Conservation (phyloP, 2,113 vertebrate genomes). For the Peromyscus californicus region DNA sequence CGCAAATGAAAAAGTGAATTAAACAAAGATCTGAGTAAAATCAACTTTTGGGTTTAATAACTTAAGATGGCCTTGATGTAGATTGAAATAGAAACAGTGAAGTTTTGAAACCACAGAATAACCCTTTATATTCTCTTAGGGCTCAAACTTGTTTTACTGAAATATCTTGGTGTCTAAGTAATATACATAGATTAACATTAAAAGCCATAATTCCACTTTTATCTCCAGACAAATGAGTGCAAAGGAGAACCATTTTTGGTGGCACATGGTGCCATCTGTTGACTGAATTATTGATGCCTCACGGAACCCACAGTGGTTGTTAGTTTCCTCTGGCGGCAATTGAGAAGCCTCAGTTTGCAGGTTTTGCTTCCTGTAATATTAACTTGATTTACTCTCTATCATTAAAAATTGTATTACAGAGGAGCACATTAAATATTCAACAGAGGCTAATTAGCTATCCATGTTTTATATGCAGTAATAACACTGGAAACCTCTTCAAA, state of each 20-base stretch:
- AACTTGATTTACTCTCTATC: constrained; percentile 75
- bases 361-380: constrained; percentile 58
- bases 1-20: not conserved
- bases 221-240: constrained; percentile 12
- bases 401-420: constrained; percentile 68
- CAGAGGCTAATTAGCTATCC: constrained; percentile 57
- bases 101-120: not conserved
- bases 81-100: not conserved
- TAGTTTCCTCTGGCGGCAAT: constrained; percentile 62
- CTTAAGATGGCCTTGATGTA: not conserved
- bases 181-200: constrained; percentile 17
- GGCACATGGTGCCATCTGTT: constrained; percentile 52
- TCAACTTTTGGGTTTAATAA: not conserved
- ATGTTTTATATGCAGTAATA: constrained; percentile 66
- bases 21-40: not conserved
- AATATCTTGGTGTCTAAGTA: not conserved
- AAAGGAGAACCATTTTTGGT: constrained; percentile 23
- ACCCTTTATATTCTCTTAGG: not conserved
- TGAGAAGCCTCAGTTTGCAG: constrained; percentile 31
- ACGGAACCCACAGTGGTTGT: not conserved
- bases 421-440: constrained; percentile 66
- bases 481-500: constrained; percentile 51
- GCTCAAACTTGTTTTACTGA: not conserved
- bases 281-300: constrained; percentile 73
- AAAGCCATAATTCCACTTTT: constrained; percentile 33